Base-by-base conservation (phyloP, 2,888 invertebrate genomes). In the Unio pictorum region DNA sequence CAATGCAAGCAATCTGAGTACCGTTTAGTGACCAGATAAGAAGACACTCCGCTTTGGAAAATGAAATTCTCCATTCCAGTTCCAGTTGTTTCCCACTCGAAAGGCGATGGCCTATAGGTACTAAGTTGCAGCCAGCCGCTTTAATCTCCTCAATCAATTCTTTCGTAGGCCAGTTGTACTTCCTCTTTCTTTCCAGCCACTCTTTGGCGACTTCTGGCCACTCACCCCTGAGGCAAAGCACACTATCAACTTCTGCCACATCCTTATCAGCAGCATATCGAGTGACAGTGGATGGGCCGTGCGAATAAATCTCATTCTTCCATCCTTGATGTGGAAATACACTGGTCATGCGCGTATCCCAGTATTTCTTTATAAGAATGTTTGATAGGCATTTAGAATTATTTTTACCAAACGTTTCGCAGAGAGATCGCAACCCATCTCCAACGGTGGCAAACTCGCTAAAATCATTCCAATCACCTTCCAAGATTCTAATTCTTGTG, bases 1-100 rank as follows among this genome's bases (percentile, higher is more conserved):
- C 23, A 23, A 66, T 59, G 23, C 66, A 28, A 28, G 28, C 28
- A 28, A 28, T 28, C 4, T 28, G 28, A 28, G 28, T 28, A 4
- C 4, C 4, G 55, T 60, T 66, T 34, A 66, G 59, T n/a, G 66
- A 66, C 61, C n/a, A 55, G 3, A 66, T 26, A 45, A 61, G 60
- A 18, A 45, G 58, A 18, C 60, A 5, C 28, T 66, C 66, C 1
- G 55, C 55, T 26, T 66, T 61, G 20, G 59, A 60, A 55, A 66
- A 66, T 23, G 66, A 66, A 23, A 66, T 30, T 61, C 66, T 59
- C 66, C 66, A 66, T 34, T 34, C 34, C 34, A 34, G 34, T 60
- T 66, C 66, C 23, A 60, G 3, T 20, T 60, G 28, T 18, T 60
- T 66, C 4, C 60, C 58, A 17, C 60, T 26, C 28, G 66, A 66